phyloP scores from a whole-genome alignment of 1,140 invertebrate genomes.

The Apolygus lucorum region DNA sequence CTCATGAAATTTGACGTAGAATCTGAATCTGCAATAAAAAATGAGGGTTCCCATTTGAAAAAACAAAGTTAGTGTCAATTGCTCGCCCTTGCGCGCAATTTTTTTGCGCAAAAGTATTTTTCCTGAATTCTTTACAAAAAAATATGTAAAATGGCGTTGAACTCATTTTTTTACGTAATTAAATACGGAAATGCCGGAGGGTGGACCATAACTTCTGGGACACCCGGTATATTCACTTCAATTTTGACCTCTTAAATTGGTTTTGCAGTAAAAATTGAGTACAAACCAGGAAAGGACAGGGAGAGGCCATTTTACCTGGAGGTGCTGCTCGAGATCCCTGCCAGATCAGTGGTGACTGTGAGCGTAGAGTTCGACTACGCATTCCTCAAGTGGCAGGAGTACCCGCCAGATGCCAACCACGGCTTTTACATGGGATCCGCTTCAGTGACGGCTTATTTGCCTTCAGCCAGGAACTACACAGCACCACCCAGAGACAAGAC shows the following conservation, averaged over 20 bases:
- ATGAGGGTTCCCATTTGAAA: too few relatives aligned
- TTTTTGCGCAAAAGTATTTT: too few relatives aligned
- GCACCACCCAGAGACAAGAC: slow-evolving; percentile 61
- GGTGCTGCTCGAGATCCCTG: slow-evolving; percentile 66
- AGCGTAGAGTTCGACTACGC: slow-evolving; percentile 87
- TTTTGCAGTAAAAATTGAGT: slow-evolving; percentile 47
- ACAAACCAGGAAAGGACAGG: slow-evolving; percentile 74
- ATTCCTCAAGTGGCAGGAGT: slow-evolving; percentile 96
- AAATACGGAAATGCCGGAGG: too few relatives aligned
- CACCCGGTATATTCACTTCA: too few relatives aligned
- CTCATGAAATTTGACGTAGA: too few relatives aligned
- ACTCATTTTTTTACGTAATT: too few relatives aligned
- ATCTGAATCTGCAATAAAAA: too few relatives aligned
- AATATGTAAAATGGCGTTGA: too few relatives aligned
- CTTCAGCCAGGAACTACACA: slow-evolving; percentile 69
- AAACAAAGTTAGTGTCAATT: too few relatives aligned
- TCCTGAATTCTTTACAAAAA: too few relatives aligned
- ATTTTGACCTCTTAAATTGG: slow-evolving; percentile 20
- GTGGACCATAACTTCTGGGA: too few relatives aligned
- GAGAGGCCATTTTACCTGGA: slow-evolving; percentile 82
- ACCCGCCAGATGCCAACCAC: slow-evolving; percentile 98
- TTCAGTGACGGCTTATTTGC: slow-evolving; percentile 66
- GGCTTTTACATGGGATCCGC: slow-evolving; percentile 89
- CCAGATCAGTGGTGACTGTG: slow-evolving; percentile 69
- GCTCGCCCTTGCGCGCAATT: too few relatives aligned